These are phyloP conservation scores for Bombus superbus DNA, from an alignment of 1,140 invertebrate species.

Conservation along the genomic window DNA sequence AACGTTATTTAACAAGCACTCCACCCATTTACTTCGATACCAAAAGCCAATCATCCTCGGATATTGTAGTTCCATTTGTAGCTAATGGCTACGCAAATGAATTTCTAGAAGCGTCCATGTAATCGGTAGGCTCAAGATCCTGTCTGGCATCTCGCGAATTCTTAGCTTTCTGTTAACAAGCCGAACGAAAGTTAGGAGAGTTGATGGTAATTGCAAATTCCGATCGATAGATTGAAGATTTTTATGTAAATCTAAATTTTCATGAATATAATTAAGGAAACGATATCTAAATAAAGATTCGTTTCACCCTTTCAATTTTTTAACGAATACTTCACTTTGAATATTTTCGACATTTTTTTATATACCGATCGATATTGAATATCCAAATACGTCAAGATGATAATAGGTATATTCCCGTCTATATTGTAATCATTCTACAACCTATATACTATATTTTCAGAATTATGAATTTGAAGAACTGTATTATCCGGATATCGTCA, in stretches of 20 bases:
- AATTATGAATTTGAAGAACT: background rate
- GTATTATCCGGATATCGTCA: background rate
- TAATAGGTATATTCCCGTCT: too few species aligned
- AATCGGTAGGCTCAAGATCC: background rate
- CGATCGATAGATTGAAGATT: background rate
- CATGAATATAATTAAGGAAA: background rate
- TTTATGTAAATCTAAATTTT: background rate
- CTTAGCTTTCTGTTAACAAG: slow-evolving; percentile 1
- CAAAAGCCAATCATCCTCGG: background rate
- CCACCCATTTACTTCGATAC: background rate
- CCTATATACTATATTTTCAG: background rate
- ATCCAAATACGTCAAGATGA: too few species aligned
- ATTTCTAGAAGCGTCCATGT: slow-evolving; percentile 45
- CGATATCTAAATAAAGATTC: background rate
- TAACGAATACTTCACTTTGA: background rate
- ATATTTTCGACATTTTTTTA: background rate
- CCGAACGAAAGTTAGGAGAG: background rate
- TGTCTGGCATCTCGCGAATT: background rate
- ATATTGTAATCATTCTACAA: too few species aligned
- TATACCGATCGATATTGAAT: too few species aligned
- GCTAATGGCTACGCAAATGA: background rate
- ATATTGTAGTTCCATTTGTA: slow-evolving; percentile 25
- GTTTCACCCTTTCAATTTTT: too few species aligned
- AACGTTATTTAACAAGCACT: background rate
- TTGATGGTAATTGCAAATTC: background rate